Conservation (phyloP, 2,888 invertebrate genomes). For the Aelia acuminata region DNA sequence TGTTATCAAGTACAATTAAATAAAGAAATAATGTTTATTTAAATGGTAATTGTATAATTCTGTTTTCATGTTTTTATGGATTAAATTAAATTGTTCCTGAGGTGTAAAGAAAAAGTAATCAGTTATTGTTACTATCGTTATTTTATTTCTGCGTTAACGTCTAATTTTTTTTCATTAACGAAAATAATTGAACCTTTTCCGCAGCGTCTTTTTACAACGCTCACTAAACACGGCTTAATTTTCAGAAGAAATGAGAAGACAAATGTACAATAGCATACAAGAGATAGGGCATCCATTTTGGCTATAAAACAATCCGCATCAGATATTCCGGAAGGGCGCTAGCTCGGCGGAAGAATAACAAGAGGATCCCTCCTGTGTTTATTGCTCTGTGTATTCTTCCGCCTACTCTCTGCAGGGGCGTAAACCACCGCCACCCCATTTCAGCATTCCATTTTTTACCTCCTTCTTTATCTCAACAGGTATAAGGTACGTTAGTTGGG, state of each 20-base stretch:
- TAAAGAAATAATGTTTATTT: too few relatives aligned
- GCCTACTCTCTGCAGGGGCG: not conserved
- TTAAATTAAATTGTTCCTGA: too few relatives aligned
- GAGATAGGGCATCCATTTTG: not conserved
- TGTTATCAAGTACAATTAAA: too few relatives aligned
- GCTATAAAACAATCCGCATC: constrained; percentile 37
- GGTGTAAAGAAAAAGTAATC: too few relatives aligned
- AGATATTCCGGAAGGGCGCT: constrained; percentile 28
- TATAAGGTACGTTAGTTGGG: too few relatives aligned
- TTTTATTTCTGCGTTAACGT: too few relatives aligned
- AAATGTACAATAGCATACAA: not conserved
- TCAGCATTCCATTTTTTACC: not conserved
- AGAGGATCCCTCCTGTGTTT: constrained; percentile 12
- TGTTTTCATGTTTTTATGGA: too few relatives aligned
- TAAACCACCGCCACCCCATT: not conserved
- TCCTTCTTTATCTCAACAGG: too few relatives aligned
- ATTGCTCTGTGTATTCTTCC: not conserved
- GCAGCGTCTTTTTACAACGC: not conserved
- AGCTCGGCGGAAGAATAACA: not conserved
- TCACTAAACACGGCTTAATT: too few relatives aligned
- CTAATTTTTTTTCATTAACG: too few relatives aligned
- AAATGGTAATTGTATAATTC: too few relatives aligned
- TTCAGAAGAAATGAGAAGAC: not conserved
- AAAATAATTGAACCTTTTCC: not conserved
- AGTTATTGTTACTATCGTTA: too few relatives aligned